Percentiles rank a stretch among this genome's conserved stretches.
Conservation (phyloP, 2,113 vertebrate genomes). For the Pardalotus punctatus region DNA sequence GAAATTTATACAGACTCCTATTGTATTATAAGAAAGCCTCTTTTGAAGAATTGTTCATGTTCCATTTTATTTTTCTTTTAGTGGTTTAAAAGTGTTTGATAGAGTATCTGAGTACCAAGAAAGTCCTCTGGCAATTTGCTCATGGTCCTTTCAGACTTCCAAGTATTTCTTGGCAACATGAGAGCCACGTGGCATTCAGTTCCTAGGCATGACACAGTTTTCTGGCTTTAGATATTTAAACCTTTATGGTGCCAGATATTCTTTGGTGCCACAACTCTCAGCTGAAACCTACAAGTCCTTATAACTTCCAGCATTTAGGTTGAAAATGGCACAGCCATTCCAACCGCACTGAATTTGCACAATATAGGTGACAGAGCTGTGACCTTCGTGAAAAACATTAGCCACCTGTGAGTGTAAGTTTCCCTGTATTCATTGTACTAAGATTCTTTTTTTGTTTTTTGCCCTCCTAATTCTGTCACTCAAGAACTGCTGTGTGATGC, state of each 20-base stretch:
- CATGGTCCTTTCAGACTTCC: not conserved
- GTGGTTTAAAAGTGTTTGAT: not conserved
- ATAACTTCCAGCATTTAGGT: not conserved
- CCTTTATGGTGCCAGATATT: not conserved
- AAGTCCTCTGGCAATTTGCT: not conserved
- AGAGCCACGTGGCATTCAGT: not conserved
- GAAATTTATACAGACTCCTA: not conserved
- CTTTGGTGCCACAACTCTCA: not conserved
- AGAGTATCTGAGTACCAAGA: not conserved
- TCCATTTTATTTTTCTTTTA: not conserved
- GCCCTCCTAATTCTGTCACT: not conserved
- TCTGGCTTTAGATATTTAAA: not conserved
- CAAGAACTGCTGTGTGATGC: conserved; percentile 84
- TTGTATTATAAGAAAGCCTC: not conserved
- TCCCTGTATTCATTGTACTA: not conserved
- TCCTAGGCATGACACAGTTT: not conserved
- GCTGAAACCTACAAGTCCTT: not conserved
- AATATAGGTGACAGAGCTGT: not conserved
- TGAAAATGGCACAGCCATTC: not conserved
- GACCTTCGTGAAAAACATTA: not conserved
- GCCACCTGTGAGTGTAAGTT: not conserved
- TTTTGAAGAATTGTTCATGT: not conserved
- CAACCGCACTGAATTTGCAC: not conserved
- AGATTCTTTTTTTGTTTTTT: not conserved
- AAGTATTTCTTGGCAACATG: not conserved